Percentiles rank a stretch among this genome's conserved stretches.
These are phyloP conservation scores for Drosophila tropicalis DNA, from an alignment of 1,140 invertebrate genomes.

Conservation along the genomic window DNA sequence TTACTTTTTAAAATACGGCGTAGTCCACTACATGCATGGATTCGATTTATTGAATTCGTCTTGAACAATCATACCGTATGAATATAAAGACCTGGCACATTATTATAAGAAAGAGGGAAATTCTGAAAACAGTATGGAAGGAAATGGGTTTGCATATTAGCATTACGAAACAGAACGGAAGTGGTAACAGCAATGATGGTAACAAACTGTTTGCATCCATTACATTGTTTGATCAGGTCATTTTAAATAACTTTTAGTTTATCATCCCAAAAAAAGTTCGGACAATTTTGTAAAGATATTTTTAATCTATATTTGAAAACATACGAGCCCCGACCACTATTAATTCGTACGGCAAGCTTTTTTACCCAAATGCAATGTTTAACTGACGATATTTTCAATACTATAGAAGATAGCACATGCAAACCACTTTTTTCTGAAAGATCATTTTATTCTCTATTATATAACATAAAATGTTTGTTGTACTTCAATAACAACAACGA, in stretches of 20 bases:
- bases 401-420: too few relatives aligned
- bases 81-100: background rate
- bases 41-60: constrained; percentile 7
- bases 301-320: constrained; percentile 15
- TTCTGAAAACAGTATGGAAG: constrained; percentile 43
- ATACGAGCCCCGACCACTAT: too few relatives aligned
- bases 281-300: constrained; percentile 1
- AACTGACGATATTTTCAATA: too few relatives aligned
- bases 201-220: constrained; percentile 53
- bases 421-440: too few relatives aligned
- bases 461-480: too few relatives aligned
- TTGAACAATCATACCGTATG: background rate
- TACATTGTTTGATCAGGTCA: constrained; percentile 8
- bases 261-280: constrained; percentile 12
- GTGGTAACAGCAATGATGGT: constrained; percentile 79
- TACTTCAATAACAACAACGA: too few relatives aligned
- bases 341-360: too few relatives aligned
- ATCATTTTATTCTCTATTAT: too few relatives aligned
- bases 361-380: too few relatives aligned
- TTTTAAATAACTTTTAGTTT: constrained; percentile 16
- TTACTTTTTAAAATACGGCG: background rate
- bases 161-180: constrained; percentile 45
- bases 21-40: constrained; percentile 2
- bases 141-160: constrained; percentile 65
- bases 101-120: constrained; percentile 15